Conservation (phyloP, 2,113 vertebrate genomes). For the Hypomesus transpacificus region DNA sequence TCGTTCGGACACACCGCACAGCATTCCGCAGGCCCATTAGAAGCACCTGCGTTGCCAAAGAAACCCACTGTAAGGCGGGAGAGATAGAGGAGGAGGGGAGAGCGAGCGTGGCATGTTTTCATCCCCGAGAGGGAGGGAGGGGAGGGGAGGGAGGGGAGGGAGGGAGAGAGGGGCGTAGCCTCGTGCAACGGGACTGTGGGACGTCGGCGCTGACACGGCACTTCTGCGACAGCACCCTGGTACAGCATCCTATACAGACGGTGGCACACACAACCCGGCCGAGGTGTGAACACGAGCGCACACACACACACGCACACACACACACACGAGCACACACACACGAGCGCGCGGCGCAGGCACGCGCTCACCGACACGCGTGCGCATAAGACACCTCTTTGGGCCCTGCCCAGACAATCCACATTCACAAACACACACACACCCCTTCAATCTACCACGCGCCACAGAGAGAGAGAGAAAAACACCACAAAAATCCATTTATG, state of each 20-base stretch:
- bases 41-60: no score
- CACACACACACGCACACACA: background rate
- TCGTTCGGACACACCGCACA: no score
- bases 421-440: background rate
- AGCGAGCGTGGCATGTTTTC: background rate
- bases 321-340: background rate
- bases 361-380: background rate
- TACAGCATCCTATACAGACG: conserved; percentile 17
- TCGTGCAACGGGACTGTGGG: background rate
- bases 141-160: no score
- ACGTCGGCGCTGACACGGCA: conserved; percentile 33
- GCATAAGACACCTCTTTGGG: no score
- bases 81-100: background rate
- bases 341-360: background rate
- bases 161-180: background rate
- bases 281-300: conserved; percentile 3
- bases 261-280: background rate
- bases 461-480: background rate
- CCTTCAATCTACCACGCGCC: background rate
- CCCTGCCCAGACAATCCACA: no score
- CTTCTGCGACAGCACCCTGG: conserved; percentile 23
- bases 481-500: conserved; percentile 2
- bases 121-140: background rate
- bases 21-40: no score
- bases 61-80: no score